A percentile compares a stretch with the other conserved stretches of the same genome.
These are phyloP conservation scores for Diplazon laetatorius DNA, from an alignment of 2,888 invertebrate genomes.

Conservation along the genomic window DNA sequence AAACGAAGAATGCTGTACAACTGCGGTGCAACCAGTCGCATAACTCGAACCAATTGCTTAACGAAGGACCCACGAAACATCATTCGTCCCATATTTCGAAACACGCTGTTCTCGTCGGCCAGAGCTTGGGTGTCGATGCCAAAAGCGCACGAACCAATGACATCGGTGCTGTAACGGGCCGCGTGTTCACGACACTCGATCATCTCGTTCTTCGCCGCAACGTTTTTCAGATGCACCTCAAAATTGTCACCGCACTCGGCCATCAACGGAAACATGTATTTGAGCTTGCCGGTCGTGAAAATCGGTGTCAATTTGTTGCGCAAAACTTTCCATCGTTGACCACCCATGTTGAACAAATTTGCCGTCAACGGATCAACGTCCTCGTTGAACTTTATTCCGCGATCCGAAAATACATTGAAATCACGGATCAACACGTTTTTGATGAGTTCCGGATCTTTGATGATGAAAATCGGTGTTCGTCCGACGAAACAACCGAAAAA, in stretches of 20 bases:
- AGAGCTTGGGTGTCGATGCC: constrained; percentile 81
- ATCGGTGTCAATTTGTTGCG: constrained; percentile 82
- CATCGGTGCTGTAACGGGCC: constrained; percentile 82
- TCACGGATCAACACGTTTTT: constrained; percentile 72
- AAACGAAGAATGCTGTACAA: constrained; percentile 62
- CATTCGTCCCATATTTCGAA: constrained; percentile 80
- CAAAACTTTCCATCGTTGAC: constrained; percentile 82
- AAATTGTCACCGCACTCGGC: constrained; percentile 78
- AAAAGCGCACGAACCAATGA: constrained; percentile 82
- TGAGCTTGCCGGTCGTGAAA: constrained; percentile 83
- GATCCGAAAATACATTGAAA: constrained; percentile 69
- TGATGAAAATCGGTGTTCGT: constrained; percentile 66
- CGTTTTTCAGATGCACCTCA: constrained; percentile 71
- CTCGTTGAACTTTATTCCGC: constrained; percentile 62
- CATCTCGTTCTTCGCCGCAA: constrained; percentile 60
- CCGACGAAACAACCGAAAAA: constrained; percentile 69
- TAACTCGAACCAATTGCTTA: too few relatives aligned
- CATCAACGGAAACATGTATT: constrained; percentile 82
- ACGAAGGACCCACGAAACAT: too few relatives aligned
- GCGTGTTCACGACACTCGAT: constrained; percentile 77
- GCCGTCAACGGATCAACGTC: constrained; percentile 77
- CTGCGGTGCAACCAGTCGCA: constrained; percentile 61
- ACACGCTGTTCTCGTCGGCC: constrained; percentile 77
- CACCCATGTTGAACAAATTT: constrained; percentile 79
- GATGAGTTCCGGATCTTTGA: constrained; percentile 70